Base-by-base conservation (phyloP, 2,113 vertebrate species). In the Mastomys natalensis region DNA sequence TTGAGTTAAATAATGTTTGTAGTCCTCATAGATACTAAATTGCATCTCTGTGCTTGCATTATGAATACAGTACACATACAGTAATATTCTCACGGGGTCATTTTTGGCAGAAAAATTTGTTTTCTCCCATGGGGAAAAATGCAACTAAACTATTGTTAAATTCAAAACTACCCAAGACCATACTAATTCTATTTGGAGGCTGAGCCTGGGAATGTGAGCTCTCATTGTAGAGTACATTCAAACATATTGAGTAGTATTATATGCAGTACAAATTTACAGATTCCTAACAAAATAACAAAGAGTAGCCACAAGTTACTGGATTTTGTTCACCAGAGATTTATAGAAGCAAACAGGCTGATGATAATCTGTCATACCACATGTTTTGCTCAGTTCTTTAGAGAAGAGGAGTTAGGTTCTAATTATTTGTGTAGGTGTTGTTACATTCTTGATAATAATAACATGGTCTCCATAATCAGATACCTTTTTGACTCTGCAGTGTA, bases 61-160 rank as follows among this genome's bases (percentile, higher is more conserved):
- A 51, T 96, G 88, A 97, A 95, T 80, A 74, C 5, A 94, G 91
- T 96, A 85, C 12, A 84, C 58, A 95, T 80, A 16, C 64, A 96
- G 3, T 88, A 64, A 90, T 96, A 98, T 92, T 90, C 72, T 97
- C 97, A 95, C 40, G 88, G n/a, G 95, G 53, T 96, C 95, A 37
- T 96, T 97, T 97, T 97, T 97, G 92, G 85, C 94, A 98, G 60
- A 7, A 93, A 34, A 95, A 70, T 86, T 97, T 95, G 60, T 66
- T 93, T 97, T 97, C 89, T 91, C 92, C 88, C 73, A 48, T 94
- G 87, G 94, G 84, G 73, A 89, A 81, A 93, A 95, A 7, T 7
- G 48, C 60, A 95, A 55, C 73, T 93, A 0, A 96, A 97, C 53
- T 96, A 94, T 93, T 98, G 80, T 97, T 97, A 95, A 95, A 84